These are phyloP conservation scores for Timema podura DNA, from an alignment of 2,888 invertebrate species.

Conservation along the genomic window DNA sequence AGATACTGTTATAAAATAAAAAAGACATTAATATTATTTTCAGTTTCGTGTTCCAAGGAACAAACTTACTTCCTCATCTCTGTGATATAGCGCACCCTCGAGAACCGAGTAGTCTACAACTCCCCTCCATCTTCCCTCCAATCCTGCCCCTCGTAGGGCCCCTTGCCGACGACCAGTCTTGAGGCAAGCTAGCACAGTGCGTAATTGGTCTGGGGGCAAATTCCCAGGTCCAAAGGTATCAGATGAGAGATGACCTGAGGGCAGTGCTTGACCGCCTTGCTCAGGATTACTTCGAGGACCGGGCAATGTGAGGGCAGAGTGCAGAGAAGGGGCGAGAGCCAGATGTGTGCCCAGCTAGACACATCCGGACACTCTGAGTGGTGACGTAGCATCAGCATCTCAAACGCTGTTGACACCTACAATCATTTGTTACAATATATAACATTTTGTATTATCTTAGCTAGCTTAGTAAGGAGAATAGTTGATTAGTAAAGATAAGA, in stretches of 20 bases:
- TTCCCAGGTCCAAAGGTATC: not conserved
- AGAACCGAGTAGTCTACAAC: constrained; percentile 52
- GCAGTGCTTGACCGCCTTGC: constrained; percentile 42
- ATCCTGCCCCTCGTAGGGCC: constrained; percentile 35
- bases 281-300: constrained; percentile 42
- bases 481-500: not conserved
- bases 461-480: not conserved
- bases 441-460: too few species aligned
- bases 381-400: constrained; percentile 51
- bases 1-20: too few species aligned
- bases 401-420: constrained; percentile 53
- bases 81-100: constrained; percentile 53
- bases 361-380: constrained; percentile 41
- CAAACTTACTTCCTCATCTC: constrained; percentile 55
- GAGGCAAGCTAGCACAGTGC: constrained; percentile 39
- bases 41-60: too few species aligned
- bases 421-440: constrained; percentile 24
- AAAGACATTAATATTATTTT: too few species aligned
- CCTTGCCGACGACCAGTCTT: constrained; percentile 51
- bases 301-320: constrained; percentile 16
- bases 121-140: constrained; percentile 50
- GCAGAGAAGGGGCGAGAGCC: constrained; percentile 45
- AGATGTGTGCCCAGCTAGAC: constrained; percentile 48
- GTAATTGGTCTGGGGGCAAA: constrained; percentile 20
- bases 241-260: constrained; percentile 38